phyloP scores from a whole-genome alignment of 2,797 vertebrate species.

The Urophycis tenuis region DNA sequence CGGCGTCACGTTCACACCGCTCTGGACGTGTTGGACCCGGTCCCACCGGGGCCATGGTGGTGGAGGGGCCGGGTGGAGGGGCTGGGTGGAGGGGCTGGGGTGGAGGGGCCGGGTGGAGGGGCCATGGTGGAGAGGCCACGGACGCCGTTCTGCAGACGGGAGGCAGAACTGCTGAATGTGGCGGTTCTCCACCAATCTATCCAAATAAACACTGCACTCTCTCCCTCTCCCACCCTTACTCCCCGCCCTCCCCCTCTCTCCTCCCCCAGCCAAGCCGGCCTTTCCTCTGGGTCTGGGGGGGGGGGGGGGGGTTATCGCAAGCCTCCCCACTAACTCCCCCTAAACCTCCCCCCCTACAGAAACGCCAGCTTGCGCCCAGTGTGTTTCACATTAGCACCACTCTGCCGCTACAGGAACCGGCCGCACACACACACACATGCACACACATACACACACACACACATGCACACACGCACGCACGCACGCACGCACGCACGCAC shows the following conservation, averaged over 20 bases:
- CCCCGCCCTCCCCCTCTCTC: neutral
- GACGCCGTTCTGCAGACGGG: neutral
- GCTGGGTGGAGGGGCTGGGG: too few species aligned
- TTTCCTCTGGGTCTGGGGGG: conserved; percentile 1
- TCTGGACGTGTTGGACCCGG: neutral
- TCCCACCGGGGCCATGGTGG: too few species aligned
- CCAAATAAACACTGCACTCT: neutral
- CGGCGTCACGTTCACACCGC: neutral
- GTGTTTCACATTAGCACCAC: conserved; percentile 6
- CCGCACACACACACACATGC: neutral
- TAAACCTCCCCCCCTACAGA: neutral
- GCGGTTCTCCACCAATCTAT: neutral
- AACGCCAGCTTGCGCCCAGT: conserved; percentile 1
- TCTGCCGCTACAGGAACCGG: conserved; percentile 40
- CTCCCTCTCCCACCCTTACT: neutral
- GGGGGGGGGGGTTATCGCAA: neutral
- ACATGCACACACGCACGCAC: conserved; percentile 5
- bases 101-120: too few species aligned
- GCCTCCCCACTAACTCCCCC: neutral
- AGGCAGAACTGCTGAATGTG: neutral
- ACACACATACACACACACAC: conserved; percentile 27
- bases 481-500: neutral
- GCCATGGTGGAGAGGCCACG: too few species aligned
- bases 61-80: too few species aligned
- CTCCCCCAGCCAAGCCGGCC: neutral